These are phyloP conservation scores for Eupsilia transversa DNA, from an alignment of 2,888 invertebrate genomes.

Conservation along the genomic window DNA sequence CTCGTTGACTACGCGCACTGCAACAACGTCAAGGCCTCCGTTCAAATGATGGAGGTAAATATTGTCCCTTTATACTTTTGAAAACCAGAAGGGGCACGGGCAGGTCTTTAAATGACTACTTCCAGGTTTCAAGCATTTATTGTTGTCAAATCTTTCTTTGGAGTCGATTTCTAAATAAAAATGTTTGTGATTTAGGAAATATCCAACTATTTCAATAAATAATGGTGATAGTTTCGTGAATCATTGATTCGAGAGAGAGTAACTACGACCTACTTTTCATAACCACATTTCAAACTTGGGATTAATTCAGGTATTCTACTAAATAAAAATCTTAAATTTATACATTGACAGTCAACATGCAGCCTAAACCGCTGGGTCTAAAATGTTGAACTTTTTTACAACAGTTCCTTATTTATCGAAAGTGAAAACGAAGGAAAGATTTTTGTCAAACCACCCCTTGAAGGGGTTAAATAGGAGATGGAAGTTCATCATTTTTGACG, in stretches of 20 bases:
- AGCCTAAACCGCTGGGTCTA: neutral
- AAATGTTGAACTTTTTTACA: no score
- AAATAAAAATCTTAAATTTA: no score
- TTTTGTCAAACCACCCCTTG: neutral
- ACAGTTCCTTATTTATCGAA: neutral
- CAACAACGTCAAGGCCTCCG: conserved; percentile 98
- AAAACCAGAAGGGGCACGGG: no score
- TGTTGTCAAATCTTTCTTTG: neutral
- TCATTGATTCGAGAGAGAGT: no score
- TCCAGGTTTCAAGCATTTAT: neutral
- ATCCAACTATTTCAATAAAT: neutral
- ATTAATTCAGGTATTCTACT: no score
- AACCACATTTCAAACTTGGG: no score
- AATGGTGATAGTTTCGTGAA: neutral
- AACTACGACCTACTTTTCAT: no score
- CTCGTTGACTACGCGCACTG: conserved; percentile 99
- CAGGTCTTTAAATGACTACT: neutral
- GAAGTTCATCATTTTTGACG: neutral
- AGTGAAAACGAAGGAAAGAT: neutral
- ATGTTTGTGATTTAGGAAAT: neutral
- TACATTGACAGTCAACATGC: no score
- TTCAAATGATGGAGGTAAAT: conserved; percentile 98
- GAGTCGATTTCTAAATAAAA: neutral
- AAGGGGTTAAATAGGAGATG: neutral
- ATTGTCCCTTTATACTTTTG: neutral